Base-by-base conservation (phyloP, 1,140 invertebrate genomes). In the Rhopalosiphum padi region DNA sequence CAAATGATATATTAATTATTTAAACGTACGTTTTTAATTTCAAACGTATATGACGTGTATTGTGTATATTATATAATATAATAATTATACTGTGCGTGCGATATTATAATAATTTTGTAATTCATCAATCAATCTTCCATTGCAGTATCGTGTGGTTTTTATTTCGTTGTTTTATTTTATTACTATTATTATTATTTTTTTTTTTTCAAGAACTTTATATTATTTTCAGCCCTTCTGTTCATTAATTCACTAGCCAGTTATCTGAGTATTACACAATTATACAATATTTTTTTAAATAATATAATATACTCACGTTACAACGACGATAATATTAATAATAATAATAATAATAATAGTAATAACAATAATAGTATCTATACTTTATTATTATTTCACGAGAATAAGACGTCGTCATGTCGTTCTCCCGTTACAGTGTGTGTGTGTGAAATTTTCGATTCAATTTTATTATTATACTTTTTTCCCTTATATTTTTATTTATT, bases 151-250 rank as follows among this genome's bases (percentile, higher is more conserved):
- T n/a, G 55, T 55, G 41, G 89, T 90, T 90, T 90, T 90, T 90
- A 90, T 90, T 90, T 90, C 55, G 89, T 90, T 90, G 6, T 90
- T 68, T 90, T 43, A 90, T 68, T 90, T 46, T 43, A 85, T 55
- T 89, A 48, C 68, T 87, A 87, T 87, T 48, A 37, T 89, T 53
- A 87, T 89, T 89, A 53, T 89, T 41, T 15, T 91, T 48, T 35
- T 48, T 35, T 46, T n/a, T 46, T 43, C 43, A 5, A n/a, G 48
- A 48, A 48, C n/a, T 35, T 18, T 21, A 46, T 46, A 41, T 5
- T 68, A 68, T n/a, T n/a, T n/a, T 68, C 30, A 30, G 3, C 5
- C 23, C 2, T 7, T 86, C 1, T 2, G 23, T 2, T 85, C 9
- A 18, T 23, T 9, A 22, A 9, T 25, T 25, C 23, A 41, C 11